Percentiles rank a stretch among this genome's conserved stretches.
Conservation (phyloP, 2,113 vertebrate species). For the Hydrolagus affinis region DNA sequence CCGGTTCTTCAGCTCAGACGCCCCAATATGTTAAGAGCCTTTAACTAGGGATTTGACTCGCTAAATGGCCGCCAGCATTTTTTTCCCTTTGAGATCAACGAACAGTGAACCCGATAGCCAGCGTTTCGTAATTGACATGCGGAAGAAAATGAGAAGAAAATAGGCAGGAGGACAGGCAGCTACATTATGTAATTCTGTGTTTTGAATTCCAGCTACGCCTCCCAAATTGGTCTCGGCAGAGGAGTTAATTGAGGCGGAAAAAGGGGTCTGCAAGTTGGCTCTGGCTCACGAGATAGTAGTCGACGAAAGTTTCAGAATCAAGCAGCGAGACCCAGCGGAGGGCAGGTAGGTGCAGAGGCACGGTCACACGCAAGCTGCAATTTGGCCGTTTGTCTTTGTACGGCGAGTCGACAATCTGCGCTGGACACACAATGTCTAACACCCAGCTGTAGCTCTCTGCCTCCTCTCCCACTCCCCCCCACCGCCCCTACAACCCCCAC, state of each 20-base stretch:
- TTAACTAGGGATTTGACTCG: no score
- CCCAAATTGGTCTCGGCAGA: constrained; percentile 71
- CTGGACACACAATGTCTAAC: neutral
- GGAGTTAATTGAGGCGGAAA: constrained; percentile 81
- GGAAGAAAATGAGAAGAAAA: no score
- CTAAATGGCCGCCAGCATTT: no score
- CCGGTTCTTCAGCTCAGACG: no score
- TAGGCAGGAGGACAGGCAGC: no score
- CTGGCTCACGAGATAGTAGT: constrained; percentile 91
- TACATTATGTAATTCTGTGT: constrained; percentile 8
- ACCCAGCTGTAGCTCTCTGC: neutral
- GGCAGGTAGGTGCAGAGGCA: constrained; percentile 69
- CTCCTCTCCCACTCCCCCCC: no score
- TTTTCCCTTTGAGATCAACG: neutral
- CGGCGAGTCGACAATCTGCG: neutral
- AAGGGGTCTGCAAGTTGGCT: constrained; percentile 87
- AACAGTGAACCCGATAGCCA: no score
- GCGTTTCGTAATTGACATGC: no score
- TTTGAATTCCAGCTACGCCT: constrained; percentile 66
- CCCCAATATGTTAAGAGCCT: no score
- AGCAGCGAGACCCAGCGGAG: constrained; percentile 70
- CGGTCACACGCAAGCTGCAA: neutral
- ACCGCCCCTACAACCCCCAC: no score
- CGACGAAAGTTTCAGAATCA: constrained; percentile 76
- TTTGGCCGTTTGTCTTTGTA: neutral